These are phyloP conservation scores for Salminus brasiliensis DNA, from an alignment of 2,113 vertebrate genomes.

Conservation along the genomic window DNA sequence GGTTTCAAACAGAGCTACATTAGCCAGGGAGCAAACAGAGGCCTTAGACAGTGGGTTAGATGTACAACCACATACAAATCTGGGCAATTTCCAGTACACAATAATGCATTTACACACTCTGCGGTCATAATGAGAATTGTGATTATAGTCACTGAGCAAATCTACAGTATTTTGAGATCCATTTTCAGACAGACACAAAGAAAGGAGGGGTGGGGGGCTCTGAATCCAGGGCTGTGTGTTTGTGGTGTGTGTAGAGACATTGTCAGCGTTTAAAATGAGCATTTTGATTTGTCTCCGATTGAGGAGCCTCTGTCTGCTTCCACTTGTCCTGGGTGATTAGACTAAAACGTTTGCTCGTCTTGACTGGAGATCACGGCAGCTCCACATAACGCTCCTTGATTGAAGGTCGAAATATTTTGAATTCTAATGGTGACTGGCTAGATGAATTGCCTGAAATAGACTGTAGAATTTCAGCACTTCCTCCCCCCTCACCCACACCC, in stretches of 20 bases:
- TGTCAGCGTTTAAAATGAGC: slow-evolving; percentile 99
- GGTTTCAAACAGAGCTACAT: slow-evolving; percentile 1
- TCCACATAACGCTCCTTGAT: slow-evolving; percentile 99
- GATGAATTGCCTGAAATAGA: slow-evolving; percentile 99
- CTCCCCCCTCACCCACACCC: slow-evolving; percentile 69
- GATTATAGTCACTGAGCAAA: slow-evolving; percentile 58
- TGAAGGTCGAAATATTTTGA: slow-evolving; percentile 99
- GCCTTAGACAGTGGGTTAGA: slow-evolving; percentile 34
- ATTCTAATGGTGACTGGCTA: slow-evolving; percentile 98
- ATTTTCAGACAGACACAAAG: slow-evolving; percentile 67
- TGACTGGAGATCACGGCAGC: slow-evolving; percentile 99
- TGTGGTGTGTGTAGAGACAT: slow-evolving; percentile 91
- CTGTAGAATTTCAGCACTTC: slow-evolving; percentile 97
- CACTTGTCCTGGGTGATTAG: slow-evolving; percentile 99
- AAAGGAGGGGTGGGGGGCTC: slow-evolving; percentile 78
- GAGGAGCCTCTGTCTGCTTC: slow-evolving; percentile 99
- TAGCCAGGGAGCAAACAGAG: neutral
- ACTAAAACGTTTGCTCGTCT: slow-evolving; percentile 99
- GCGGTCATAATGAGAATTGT: slow-evolving; percentile 62
- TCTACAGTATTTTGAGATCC: slow-evolving; percentile 82
- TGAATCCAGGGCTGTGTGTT: slow-evolving; percentile 86
- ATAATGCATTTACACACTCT: slow-evolving; percentile 60
- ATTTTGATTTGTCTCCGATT: slow-evolving; percentile 96
- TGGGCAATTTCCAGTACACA: slow-evolving; percentile 40
- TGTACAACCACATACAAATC: slow-evolving; percentile 32